Evolutionary conservation across 2,888 invertebrate species (phyloP), one percentile per base, ranked within the genome.

Genomic region (Listrodromus nycthemerus): DNA sequence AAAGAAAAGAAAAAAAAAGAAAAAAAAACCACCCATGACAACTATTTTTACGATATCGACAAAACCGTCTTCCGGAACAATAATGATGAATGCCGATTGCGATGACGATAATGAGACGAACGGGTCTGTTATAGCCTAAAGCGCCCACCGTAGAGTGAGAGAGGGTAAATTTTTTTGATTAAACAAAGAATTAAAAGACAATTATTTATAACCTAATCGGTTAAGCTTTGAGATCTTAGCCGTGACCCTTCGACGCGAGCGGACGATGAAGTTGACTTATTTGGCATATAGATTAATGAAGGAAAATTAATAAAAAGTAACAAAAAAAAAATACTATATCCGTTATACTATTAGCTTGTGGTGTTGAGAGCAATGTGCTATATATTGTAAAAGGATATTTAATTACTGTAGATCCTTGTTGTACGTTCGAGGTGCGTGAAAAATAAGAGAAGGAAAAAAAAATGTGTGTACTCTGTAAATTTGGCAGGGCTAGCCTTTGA

Each of bases 11-110:
- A 37, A 37, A 37, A 37, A 37, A 37, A 45, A 13, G 16, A 37
- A 10, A 37, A 37, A 37, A 10, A 37, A 13, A 83, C 83, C 50
- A 52, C 75, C 86, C 83, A 86, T 87, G 86, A 84, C 87, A 89
- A 90, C 88, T 91, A 91, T 89, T 90, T 91, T 91, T 90, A 89
- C 90, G 90, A 90, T 90, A 88, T 87, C 84, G 85, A 89, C 89
- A 89, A 90, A 88, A 88, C 87, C 90, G 92, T 92, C 92, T 92
- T 92, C 92, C 92, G 90, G 89, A 89, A 91, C 89, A 89, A 87
- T 91, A 90, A 88, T 86, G 77, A 84, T 24, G 55, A 55, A 82
- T 81, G 84, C 74, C 74, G 84, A 83, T 79, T 75, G 78, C 66
- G 79, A 79, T 82, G 76, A 81, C 67, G 65, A 75, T 69, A 41